Conservation (phyloP, 1,140 invertebrate genomes). For the Planococcus citri region DNA sequence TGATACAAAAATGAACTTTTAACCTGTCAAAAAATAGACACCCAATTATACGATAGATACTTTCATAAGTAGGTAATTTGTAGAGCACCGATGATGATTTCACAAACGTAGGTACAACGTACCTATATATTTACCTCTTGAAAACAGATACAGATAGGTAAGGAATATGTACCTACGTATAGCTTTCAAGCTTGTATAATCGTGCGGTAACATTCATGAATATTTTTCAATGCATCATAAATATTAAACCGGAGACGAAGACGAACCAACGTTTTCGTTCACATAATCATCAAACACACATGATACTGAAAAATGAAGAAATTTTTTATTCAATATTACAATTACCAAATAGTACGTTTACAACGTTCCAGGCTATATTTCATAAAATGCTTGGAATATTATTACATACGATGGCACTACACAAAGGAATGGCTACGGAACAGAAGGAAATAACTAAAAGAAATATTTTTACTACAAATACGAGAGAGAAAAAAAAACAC, state of each 20-base stretch:
- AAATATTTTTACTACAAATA: background rate
- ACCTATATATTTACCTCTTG: too few relatives aligned
- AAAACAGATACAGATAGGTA: too few relatives aligned
- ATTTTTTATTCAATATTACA: conserved; percentile 7
- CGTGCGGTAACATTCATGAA: background rate
- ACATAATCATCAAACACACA: background rate
- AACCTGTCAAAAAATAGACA: too few relatives aligned
- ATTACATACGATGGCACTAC: background rate
- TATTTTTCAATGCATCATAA: background rate
- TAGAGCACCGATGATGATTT: too few relatives aligned
- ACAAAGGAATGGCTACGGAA: background rate
- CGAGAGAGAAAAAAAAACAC: background rate
- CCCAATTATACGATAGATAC: too few relatives aligned
- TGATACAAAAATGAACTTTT: too few relatives aligned
- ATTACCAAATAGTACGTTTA: background rate
- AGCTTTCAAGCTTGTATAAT: background rate
- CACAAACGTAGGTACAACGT: too few relatives aligned
- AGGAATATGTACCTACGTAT: too few relatives aligned
- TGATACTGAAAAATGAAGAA: background rate
- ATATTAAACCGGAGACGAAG: too few relatives aligned
- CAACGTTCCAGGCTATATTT: background rate
- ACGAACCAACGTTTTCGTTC: background rate
- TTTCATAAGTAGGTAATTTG: too few relatives aligned
- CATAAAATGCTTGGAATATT: background rate
- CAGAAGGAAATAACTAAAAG: background rate